Evolutionary conservation across 2,113 vertebrate genomes (phyloP).

Genomic region (Alethe castanea): DNA sequence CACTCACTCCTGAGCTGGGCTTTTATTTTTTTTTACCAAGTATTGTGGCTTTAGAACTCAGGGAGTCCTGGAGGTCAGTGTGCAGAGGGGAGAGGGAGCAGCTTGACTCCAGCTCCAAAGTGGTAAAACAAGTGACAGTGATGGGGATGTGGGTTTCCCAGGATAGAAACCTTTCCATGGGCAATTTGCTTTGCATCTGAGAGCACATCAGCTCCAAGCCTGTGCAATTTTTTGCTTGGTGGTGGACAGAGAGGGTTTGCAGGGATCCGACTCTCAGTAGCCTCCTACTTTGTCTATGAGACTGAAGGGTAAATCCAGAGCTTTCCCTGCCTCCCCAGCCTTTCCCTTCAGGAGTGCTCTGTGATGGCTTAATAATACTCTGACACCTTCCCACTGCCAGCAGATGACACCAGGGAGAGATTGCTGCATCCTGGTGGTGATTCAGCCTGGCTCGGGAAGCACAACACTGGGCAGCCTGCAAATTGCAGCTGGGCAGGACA

Average conservation of each 20-base stretch:
- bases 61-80: rapidly evolving
- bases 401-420: neutral
- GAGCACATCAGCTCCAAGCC: neutral
- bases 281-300: neutral
- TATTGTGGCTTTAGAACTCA: neutral
- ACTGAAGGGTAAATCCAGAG: neutral
- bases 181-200: neutral
- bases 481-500: neutral
- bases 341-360: neutral
- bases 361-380: neutral
- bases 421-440: neutral
- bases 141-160: neutral
- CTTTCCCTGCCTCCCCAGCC: neutral
- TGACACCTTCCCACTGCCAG: neutral
- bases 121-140: rapidly evolving
- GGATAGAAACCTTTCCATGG: neutral
- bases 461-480: neutral
- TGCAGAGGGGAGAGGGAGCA: neutral
- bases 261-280: rapidly evolving
- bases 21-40: neutral
- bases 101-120: rapidly evolving
- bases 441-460: neutral
- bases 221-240: rapidly evolving
- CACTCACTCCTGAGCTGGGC: neutral
- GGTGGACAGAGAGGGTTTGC: neutral